Evolutionary conservation across 2,797 vertebrate genomes (phyloP).

Genomic region (Smutsia gigantea): DNA sequence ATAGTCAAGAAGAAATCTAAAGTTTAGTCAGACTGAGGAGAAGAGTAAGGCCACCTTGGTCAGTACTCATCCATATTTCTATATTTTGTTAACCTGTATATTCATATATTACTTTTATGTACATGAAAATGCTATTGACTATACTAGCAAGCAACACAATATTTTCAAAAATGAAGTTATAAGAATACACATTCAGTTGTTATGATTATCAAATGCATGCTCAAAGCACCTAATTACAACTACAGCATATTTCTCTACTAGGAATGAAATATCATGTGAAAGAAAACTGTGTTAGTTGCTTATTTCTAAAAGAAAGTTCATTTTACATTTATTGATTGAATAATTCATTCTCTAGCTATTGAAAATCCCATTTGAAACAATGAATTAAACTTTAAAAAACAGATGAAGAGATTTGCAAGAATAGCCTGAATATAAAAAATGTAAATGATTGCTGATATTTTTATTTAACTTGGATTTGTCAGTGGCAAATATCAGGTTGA

Average conservation of each 20-base stretch:
- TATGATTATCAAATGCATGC: slow-evolving; percentile 44
- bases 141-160: neutral
- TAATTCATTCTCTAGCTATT: neutral
- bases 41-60: neutral
- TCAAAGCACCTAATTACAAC: neutral
- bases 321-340: neutral
- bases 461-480: neutral
- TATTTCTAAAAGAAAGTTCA: neutral
- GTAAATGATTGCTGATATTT: neutral
- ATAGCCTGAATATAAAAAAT: neutral
- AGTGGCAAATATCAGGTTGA: neutral
- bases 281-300: neutral
- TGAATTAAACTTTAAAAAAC: neutral
- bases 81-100: neutral
- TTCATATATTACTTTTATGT: neutral
- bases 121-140: neutral
- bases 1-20: neutral
- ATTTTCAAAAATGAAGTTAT: slow-evolving; percentile 31
- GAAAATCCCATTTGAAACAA: neutral
- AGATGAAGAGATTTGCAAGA: neutral
- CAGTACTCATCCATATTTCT: neutral
- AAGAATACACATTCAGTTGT: neutral
- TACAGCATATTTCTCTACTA: neutral
- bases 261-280: slow-evolving; percentile 34
- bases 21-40: neutral